Evolutionary conservation across 2,797 vertebrate species (phyloP).

Genomic region (Clamator glandarius): DNA sequence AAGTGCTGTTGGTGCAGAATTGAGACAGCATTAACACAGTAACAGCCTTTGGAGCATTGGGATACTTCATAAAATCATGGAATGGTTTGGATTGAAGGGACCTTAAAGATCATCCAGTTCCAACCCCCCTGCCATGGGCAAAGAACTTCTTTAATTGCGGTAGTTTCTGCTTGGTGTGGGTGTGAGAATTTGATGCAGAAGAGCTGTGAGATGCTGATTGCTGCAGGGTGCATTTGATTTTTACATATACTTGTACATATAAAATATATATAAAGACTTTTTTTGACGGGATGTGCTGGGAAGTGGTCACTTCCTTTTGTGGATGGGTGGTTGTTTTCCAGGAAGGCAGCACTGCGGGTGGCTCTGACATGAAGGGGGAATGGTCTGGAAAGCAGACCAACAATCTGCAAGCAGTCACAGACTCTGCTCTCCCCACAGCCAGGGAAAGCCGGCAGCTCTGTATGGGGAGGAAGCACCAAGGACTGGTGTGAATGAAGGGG

Average conservation of each 20-base stretch:
- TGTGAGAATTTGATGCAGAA: background rate
- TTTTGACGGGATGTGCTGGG: background rate
- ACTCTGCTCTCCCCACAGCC: background rate
- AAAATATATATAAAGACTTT: background rate
- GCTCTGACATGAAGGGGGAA: background rate
- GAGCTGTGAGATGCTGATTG: background rate
- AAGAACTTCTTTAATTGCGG: background rate
- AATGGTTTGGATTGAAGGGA: no score
- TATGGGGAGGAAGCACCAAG: background rate
- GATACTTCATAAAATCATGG: background rate
- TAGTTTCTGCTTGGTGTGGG: background rate
- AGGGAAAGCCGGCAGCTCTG: background rate
- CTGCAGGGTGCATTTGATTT: background rate
- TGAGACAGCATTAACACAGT: background rate
- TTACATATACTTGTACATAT: no score
- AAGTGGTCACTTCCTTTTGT: background rate
- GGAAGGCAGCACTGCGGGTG: background rate
- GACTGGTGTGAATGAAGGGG: background rate
- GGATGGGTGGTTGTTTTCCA: background rate
- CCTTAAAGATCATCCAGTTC: no score
- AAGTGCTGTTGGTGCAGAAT: background rate
- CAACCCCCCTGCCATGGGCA: no score
- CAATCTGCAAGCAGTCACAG: background rate
- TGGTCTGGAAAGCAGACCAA: background rate
- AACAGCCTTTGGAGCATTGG: constrained; percentile 1